Percentiles rank a stretch among this genome's conserved stretches.
Evolutionary conservation across 2,888 invertebrate genomes (phyloP).

Genomic region (Leucophenga montana): DNA sequence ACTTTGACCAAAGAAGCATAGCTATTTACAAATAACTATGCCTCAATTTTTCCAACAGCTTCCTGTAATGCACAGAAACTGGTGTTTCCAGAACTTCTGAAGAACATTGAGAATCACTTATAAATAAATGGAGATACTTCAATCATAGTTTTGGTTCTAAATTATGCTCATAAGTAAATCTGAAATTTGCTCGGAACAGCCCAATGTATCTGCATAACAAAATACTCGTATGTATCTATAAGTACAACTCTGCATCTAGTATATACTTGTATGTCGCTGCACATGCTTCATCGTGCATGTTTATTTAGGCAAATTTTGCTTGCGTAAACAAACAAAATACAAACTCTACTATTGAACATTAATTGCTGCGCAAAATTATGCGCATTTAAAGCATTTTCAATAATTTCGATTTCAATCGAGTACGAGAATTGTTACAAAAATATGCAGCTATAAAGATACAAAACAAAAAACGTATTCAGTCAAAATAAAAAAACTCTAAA

Average conservation of each 20-base stretch:
- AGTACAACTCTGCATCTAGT: neutral
- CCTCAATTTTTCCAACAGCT: too few relatives aligned
- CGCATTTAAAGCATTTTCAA: conserved; percentile 1
- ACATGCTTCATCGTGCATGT: neutral
- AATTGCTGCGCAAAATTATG: conserved; percentile 8
- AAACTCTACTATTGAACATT: neutral
- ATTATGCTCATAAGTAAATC: too few relatives aligned
- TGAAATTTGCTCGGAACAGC: too few relatives aligned
- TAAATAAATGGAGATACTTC: too few relatives aligned
- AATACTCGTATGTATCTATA: neutral
- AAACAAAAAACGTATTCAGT: neutral
- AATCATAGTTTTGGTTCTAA: too few relatives aligned
- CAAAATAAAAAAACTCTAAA: neutral
- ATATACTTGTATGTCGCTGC: too few relatives aligned
- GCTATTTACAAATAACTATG: too few relatives aligned
- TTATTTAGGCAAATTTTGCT: conserved; percentile 10
- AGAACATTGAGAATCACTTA: too few relatives aligned
- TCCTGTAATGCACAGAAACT: too few relatives aligned
- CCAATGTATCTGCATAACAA: too few relatives aligned
- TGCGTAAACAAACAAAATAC: conserved; percentile 12
- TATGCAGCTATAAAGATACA: neutral
- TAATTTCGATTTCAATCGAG: neutral
- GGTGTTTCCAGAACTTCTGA: too few relatives aligned
- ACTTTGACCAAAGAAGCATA: too few relatives aligned
- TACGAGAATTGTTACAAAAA: neutral